Evolutionary conservation across 1,140 invertebrate species (phyloP).

Genomic region (Trachymyrmex cornetzi): DNA sequence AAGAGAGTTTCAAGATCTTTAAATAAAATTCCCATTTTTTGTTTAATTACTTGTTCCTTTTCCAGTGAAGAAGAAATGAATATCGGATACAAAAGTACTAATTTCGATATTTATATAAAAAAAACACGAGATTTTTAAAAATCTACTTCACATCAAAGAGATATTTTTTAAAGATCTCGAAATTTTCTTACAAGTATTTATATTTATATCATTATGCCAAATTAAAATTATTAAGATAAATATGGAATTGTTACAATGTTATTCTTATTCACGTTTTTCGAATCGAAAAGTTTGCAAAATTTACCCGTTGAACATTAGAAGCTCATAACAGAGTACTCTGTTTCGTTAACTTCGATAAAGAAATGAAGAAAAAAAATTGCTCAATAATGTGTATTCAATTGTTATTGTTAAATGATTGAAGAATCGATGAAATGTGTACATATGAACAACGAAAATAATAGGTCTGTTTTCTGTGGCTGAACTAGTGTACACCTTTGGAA

Average conservation of each 20-base stretch:
- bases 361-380: slow-evolving; percentile 34
- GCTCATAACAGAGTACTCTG: slow-evolving; percentile 43
- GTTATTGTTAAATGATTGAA: slow-evolving; percentile 5
- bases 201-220: slow-evolving; percentile 12
- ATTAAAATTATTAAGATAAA: slow-evolving; percentile 42
- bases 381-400: slow-evolving; percentile 14
- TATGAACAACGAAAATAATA: slow-evolving; percentile 46
- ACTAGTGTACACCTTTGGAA: too few species aligned
- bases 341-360: slow-evolving; percentile 19
- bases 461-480: too few species aligned
- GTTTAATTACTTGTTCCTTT: background rate
- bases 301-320: slow-evolving; percentile 14
- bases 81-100: background rate
- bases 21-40: slow-evolving; percentile 2
- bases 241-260: slow-evolving; percentile 15
- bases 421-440: slow-evolving; percentile 23
- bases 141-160: too few species aligned
- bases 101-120: background rate
- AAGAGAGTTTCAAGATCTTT: slow-evolving; percentile 28
- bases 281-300: slow-evolving; percentile 24
- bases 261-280: background rate
- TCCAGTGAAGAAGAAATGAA: background rate
- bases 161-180: slow-evolving; percentile 14
- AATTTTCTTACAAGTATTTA: slow-evolving; percentile 10
- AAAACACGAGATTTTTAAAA: background rate